Conservation (phyloP, 1,140 invertebrate species). For the Metopolophium dirhodum region DNA sequence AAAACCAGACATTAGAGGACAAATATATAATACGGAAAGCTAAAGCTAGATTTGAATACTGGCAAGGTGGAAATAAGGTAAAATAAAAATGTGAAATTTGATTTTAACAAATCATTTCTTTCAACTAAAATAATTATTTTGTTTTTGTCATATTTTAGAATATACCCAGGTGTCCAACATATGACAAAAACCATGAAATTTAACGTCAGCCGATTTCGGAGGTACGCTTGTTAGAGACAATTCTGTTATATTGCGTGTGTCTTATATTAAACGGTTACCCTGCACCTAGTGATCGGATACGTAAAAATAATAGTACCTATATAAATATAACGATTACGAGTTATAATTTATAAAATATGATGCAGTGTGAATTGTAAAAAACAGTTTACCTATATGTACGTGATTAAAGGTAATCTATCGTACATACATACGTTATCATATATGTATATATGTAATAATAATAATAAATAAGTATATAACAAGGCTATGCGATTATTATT, state of each 20-base stretch:
- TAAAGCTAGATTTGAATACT: too few species aligned
- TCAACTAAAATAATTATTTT: too few species aligned
- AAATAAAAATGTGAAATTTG: too few species aligned
- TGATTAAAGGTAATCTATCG: neutral
- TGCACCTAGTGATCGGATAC: neutral
- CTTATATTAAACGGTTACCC: neutral
- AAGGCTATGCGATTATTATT: neutral
- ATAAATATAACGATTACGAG: neutral
- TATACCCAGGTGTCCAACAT: too few species aligned
- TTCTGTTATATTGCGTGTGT: neutral
- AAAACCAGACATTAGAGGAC: too few species aligned
- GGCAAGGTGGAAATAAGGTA: too few species aligned
- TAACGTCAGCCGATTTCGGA: neutral
- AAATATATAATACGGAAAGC: too few species aligned
- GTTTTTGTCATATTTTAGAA: too few species aligned
- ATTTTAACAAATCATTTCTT: too few species aligned
- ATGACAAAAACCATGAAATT: conserved; percentile 7
- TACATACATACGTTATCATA: neutral
- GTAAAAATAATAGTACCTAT: neutral
- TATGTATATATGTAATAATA: neutral
- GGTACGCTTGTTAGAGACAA: neutral
- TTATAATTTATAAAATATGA: neutral
- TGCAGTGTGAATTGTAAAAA: neutral
- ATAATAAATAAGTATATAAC: neutral
- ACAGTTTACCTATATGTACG: neutral